These are phyloP conservation scores for Vidua macroura DNA, from an alignment of 2,113 vertebrate species.

Conservation along the genomic window DNA sequence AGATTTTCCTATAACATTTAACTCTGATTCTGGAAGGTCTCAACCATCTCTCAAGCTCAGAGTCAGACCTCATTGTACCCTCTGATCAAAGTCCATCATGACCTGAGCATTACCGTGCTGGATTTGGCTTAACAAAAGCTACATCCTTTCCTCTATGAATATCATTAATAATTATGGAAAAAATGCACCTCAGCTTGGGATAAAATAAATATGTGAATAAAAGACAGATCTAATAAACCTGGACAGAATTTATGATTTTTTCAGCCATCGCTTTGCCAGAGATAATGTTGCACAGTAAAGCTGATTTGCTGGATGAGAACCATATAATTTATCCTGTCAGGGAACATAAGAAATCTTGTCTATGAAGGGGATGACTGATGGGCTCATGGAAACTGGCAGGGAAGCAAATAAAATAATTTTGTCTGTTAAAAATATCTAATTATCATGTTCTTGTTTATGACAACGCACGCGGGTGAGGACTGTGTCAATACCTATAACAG, in stretches of 20 bases:
- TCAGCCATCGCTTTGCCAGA: constrained; percentile 61
- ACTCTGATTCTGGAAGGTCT: neutral
- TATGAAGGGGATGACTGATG: constrained; percentile 71
- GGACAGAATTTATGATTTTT: constrained; percentile 74
- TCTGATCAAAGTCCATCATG: neutral
- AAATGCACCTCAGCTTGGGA: neutral
- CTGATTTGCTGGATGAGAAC: constrained; percentile 78
- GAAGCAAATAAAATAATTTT: constrained; percentile 79
- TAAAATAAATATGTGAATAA: constrained; percentile 72
- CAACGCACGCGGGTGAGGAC: neutral
- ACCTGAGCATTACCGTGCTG: no score
- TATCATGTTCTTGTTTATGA: constrained; percentile 59
- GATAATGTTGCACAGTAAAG: constrained; percentile 75
- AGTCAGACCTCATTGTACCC: neutral
- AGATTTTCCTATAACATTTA: neutral
- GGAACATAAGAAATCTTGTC: constrained; percentile 73
- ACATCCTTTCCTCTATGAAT: neutral
- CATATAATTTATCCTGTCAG: constrained; percentile 80
- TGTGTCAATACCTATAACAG: neutral
- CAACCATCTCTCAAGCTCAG: neutral
- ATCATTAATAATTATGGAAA: constrained; percentile 14
- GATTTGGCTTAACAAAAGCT: neutral
- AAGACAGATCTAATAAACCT: constrained; percentile 77
- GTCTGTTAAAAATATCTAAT: constrained; percentile 72
- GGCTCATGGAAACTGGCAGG: constrained; percentile 72